phyloP scores from a whole-genome alignment of 1,140 invertebrate genomes.

The Hyles vespertilio region DNA sequence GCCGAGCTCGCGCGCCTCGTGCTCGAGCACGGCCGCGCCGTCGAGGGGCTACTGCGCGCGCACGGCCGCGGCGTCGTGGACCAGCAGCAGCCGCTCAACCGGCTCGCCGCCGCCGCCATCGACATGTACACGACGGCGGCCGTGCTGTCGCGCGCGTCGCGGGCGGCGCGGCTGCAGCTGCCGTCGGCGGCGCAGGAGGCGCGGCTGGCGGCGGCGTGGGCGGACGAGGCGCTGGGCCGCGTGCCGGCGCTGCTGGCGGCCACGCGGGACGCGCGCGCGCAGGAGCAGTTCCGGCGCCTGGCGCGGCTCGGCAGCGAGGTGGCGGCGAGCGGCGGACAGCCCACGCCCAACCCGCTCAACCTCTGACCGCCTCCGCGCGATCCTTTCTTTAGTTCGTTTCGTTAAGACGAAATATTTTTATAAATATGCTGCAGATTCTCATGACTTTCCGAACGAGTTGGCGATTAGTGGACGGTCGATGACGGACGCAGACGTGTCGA shows the following conservation, averaged over 20 bases:
- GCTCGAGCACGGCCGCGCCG: constrained; percentile 87
- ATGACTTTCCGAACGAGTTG: too few species aligned
- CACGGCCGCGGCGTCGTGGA: constrained; percentile 93
- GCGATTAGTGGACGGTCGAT: too few species aligned
- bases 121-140: constrained; percentile 94
- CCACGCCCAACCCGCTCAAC: constrained; percentile 43
- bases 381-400: neutral
- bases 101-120: constrained; percentile 93
- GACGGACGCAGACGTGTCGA: too few species aligned
- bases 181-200: constrained; percentile 81
- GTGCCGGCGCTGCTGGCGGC: constrained; percentile 27
- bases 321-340: constrained; percentile 37
- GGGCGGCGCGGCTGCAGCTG: constrained; percentile 79
- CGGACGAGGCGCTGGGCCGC: constrained; percentile 42
- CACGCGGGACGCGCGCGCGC: constrained; percentile 27
- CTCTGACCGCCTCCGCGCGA: constrained; percentile 23
- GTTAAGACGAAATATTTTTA: too few species aligned
- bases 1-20: constrained; percentile 79
- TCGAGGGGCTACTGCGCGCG: constrained; percentile 91
- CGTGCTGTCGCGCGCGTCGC: constrained; percentile 89
- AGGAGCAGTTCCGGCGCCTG: constrained; percentile 31
- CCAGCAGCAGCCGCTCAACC: constrained; percentile 94
- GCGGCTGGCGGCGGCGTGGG: constrained; percentile 40
- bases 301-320: constrained; percentile 36
- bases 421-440: too few species aligned